Evolutionary conservation across 2,113 vertebrate genomes (phyloP).

Genomic region (Colistium nudipinnis): DNA sequence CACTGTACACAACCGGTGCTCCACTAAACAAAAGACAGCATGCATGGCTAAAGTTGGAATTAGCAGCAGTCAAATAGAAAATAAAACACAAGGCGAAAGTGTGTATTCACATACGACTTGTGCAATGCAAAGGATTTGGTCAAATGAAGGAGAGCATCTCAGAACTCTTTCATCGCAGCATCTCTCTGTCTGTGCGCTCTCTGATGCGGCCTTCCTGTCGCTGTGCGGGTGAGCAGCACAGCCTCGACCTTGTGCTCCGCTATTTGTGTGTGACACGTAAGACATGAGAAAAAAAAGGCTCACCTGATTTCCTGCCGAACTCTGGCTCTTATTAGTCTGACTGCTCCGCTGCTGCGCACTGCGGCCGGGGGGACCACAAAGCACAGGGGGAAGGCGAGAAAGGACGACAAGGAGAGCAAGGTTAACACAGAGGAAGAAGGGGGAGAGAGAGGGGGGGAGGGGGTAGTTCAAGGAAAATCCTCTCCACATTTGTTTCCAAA

Average conservation of each 20-base stretch:
- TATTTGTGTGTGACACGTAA: constrained; percentile 29
- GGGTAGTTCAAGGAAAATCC: background rate
- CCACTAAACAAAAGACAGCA: constrained; percentile 41
- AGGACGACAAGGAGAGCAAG: constrained; percentile 10
- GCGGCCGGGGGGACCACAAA: background rate
- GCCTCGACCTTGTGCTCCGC: constrained; percentile 21
- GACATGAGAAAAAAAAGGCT: constrained; percentile 41
- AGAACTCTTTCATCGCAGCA: constrained; percentile 25
- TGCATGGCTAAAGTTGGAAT: constrained; percentile 29
- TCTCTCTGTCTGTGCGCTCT: constrained; percentile 6
- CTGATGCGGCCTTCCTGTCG: constrained; percentile 26
- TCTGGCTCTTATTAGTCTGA: constrained; percentile 92
- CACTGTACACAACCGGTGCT: constrained; percentile 34
- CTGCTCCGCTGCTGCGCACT: constrained; percentile 95
- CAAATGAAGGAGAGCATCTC: constrained; percentile 6
- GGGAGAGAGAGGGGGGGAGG: constrained; percentile 22
- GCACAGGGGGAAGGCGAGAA: background rate
- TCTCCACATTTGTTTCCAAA: constrained; percentile 17
- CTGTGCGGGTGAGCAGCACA: constrained; percentile 18
- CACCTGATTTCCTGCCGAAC: constrained; percentile 93
- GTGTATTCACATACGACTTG: constrained; percentile 14
- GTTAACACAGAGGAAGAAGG: background rate
- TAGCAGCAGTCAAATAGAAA: constrained; percentile 4
- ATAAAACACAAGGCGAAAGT: constrained; percentile 1
- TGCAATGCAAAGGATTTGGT: constrained; percentile 15